Evolutionary conservation across 1,140 invertebrate genomes (phyloP), one percentile per base, ranked within the genome.

Genomic region (Anastrepha ludens): DNA sequence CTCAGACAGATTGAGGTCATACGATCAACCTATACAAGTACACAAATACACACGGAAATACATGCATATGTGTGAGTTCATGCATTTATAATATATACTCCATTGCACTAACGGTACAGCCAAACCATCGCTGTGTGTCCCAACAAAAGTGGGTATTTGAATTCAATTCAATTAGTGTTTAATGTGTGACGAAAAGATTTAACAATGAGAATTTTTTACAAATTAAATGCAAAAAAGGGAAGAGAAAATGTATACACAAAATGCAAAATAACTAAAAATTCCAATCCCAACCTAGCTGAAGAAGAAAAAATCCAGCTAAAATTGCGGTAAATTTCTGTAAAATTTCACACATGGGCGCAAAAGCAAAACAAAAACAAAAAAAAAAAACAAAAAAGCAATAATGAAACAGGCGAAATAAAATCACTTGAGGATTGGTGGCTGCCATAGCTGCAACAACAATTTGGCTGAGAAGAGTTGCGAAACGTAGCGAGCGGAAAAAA

Each of bases 311-410:
- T 41, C 41, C 65, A 11, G 39, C 13, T 41, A 74, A 13, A 44
- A 74, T 74, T 74, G 41, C 67, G 67, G 67, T 74, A 74, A 74
- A 74, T 74, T 44, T 74, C 67, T 74, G 67, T 74, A 74, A 74
- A 47, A 74, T 47, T 74, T 74, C 67, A 74, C 67, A 74, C 67
- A 74, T 74, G 41, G 11, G 3, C 67, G 41, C 4, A 39, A 44
- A 70, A n/a, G 60, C 29, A 44, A 70, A 29, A 65, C 20, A 29
- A 74, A 47, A 47, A 74, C 7, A 29, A 8, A 2, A 29, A 20
- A 8, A 0, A 29, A 29, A 67, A 5, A 67, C 9, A 29, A 67
- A 67, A 29, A 41, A 11, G n/a, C 20, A 65, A 44, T 55, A 55
- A 8, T 11, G 50, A 55, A 55, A 8, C 3, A 17, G 17, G 67